A percentile compares a stretch with the other conserved stretches of the same genome.
Conservation (phyloP, 2,797 vertebrate genomes). For the Platalea minor region DNA sequence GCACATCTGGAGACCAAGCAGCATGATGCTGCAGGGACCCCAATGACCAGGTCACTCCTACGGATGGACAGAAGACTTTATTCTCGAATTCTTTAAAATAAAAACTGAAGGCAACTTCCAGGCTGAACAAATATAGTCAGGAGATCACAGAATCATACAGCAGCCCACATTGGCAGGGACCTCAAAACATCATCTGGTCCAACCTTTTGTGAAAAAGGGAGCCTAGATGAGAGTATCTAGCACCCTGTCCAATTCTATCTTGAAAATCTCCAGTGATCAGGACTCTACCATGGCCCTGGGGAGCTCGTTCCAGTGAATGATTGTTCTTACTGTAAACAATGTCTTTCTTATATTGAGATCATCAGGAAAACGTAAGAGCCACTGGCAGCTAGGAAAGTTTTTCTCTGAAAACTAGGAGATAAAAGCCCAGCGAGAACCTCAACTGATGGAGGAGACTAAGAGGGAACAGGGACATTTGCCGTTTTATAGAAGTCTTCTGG, state of each 20-base stretch:
- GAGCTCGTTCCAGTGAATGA: neutral
- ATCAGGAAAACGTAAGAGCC: neutral
- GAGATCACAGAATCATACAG: neutral
- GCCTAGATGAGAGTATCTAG: neutral
- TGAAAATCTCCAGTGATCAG: neutral
- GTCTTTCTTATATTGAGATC: neutral
- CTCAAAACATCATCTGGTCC: neutral
- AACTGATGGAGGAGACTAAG: neutral
- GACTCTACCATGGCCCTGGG: neutral
- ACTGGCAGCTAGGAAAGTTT: neutral
- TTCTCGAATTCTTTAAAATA: neutral
- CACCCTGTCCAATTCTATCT: neutral
- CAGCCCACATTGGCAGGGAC: neutral
- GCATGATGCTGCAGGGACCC: neutral
- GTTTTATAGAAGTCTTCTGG: neutral
- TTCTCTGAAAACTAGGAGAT: neutral
- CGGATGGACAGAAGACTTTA: neutral
- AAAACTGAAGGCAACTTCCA: neutral
- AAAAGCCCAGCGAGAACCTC: neutral
- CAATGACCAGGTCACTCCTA: neutral
- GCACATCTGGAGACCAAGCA: neutral
- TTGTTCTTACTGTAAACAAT: neutral
- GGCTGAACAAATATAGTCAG: neutral
- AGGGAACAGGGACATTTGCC: neutral
- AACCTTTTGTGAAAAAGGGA: neutral